Percentiles rank a stretch among this genome's conserved stretches.
Evolutionary conservation across 2,113 vertebrate genomes (phyloP).

Genomic region (Prolemur simus): DNA sequence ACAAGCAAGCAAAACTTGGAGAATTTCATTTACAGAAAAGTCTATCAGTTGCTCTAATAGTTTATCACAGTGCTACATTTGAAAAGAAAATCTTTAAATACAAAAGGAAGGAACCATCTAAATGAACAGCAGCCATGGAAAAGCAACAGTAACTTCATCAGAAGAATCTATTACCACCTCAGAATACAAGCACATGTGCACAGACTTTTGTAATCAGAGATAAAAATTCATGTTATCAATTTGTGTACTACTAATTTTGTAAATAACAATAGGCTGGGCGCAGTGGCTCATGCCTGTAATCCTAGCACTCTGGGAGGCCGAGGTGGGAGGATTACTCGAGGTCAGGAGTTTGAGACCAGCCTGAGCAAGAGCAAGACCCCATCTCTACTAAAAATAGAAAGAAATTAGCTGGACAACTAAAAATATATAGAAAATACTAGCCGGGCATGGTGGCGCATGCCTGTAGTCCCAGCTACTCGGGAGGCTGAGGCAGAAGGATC

Average conservation of each 20-base stretch:
- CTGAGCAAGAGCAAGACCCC: too few relatives aligned
- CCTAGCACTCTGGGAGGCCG: too few relatives aligned
- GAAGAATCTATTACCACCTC: neutral
- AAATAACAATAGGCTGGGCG: neutral
- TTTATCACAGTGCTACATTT: neutral
- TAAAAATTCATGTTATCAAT: neutral
- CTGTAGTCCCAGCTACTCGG: too few relatives aligned
- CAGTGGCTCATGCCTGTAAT: too few relatives aligned
- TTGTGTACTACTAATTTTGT: neutral
- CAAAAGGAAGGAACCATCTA: neutral
- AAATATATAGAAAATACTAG: too few relatives aligned
- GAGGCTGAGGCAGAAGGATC: too few relatives aligned
- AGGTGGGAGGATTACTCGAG: too few relatives aligned
- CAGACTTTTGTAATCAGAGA: neutral
- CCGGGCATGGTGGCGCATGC: too few relatives aligned
- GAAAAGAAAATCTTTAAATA: constrained; percentile 26
- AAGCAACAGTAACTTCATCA: neutral
- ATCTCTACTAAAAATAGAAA: too few relatives aligned
- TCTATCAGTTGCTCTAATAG: neutral
- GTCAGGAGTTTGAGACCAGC: too few relatives aligned
- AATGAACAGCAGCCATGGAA: neutral
- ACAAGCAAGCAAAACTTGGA: neutral
- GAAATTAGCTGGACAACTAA: too few relatives aligned
- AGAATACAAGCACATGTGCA: neutral
- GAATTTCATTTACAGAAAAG: neutral